A percentile compares a stretch with the other conserved stretches of the same genome.
These are phyloP conservation scores for Aphaenogaster floridana DNA, from an alignment of 1,140 invertebrate species.

Conservation along the genomic window DNA sequence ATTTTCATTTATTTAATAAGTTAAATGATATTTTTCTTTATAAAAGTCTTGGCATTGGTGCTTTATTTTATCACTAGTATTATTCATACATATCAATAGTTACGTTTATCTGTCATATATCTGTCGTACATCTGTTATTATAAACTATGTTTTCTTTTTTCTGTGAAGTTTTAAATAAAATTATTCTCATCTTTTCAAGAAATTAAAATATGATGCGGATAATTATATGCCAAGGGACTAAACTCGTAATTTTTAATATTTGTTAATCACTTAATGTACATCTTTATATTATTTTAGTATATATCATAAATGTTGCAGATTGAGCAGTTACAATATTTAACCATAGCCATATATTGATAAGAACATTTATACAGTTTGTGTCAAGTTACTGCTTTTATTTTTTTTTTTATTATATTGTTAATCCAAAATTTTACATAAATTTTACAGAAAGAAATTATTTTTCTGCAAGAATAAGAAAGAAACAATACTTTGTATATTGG, in stretches of 20 bases:
- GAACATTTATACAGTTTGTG: background rate
- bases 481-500: background rate
- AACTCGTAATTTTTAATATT: background rate
- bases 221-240: background rate
- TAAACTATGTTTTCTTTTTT: background rate
- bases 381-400: background rate
- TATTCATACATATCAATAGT: too few relatives aligned
- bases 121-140: too few relatives aligned
- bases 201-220: background rate
- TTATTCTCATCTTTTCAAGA: background rate
- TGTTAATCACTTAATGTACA: background rate
- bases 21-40: too few relatives aligned
- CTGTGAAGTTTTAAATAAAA: constrained; percentile 4
- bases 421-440: background rate
- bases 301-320: background rate
- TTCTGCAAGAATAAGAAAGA: background rate
- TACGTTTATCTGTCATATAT: too few relatives aligned
- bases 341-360: background rate
- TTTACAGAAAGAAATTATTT: background rate
- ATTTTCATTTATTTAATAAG: too few relatives aligned
- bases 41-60: too few relatives aligned
- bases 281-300: background rate
- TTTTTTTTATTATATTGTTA: background rate
- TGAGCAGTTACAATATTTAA: background rate
- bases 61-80: too few relatives aligned